These are phyloP conservation scores for Sus cebifrons DNA, from an alignment of 2,797 vertebrate species.

Conservation along the genomic window DNA sequence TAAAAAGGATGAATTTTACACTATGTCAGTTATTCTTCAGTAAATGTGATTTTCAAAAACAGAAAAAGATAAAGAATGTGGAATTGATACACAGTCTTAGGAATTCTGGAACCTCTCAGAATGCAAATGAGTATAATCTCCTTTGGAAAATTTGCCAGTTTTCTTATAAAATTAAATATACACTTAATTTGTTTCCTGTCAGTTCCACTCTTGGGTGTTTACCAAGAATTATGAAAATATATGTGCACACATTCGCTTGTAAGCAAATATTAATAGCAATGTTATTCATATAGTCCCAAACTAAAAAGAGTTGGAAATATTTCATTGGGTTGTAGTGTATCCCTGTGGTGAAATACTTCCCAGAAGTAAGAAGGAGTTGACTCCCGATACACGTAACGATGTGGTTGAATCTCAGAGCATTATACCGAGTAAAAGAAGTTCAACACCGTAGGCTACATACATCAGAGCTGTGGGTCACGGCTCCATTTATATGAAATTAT, in stretches of 20 bases:
- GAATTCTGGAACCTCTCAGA: neutral
- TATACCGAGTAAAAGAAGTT: neutral
- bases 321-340: neutral
- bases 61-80: neutral
- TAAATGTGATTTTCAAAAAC: neutral
- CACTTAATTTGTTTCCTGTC: neutral
- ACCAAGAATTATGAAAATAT: neutral
- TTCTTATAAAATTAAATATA: neutral
- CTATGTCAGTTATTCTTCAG: neutral
- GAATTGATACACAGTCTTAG: neutral
- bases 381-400: neutral
- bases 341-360: neutral
- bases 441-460: too few relatives aligned
- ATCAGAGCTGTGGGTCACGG: neutral
- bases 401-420: neutral
- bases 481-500: neutral
- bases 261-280: constrained; percentile 4
- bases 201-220: neutral
- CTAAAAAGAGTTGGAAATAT: neutral
- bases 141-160: neutral
- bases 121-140: neutral
- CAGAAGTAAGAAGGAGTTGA: neutral
- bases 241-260: neutral
- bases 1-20: neutral
- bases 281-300: neutral